These are phyloP conservation scores for Hafferia zeledoni DNA, from an alignment of 2,797 vertebrate species.

Conservation along the genomic window DNA sequence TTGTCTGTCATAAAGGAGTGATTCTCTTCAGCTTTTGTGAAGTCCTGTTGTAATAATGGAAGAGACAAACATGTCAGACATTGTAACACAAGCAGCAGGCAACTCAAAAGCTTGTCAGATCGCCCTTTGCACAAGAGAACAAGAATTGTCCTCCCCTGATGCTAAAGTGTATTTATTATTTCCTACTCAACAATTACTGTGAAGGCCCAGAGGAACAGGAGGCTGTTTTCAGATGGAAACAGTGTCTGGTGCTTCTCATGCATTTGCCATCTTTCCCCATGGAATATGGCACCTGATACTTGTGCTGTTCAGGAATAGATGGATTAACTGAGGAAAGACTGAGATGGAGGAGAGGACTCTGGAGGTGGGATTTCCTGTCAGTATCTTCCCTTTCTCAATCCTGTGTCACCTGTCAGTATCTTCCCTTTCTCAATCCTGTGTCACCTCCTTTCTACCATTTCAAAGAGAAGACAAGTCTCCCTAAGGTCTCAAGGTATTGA, in stretches of 20 bases:
- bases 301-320: neutral
- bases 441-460: neutral
- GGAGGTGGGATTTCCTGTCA: neutral
- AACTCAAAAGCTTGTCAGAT: neutral
- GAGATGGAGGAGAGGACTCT: neutral
- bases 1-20: neutral
- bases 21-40: neutral
- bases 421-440: neutral
- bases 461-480: neutral
- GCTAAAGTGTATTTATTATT: neutral
- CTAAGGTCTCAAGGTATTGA: neutral
- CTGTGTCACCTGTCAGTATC: neutral
- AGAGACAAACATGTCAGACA: neutral
- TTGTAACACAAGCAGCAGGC: neutral
- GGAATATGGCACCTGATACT: neutral
- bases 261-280: neutral
- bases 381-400: neutral
- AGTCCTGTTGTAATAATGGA: neutral
- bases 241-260: neutral
- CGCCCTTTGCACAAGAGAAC: neutral
- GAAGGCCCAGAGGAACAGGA: neutral
- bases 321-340: neutral
- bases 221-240: neutral
- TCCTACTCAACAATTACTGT: neutral
- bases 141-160: rapidly evolving